These are phyloP conservation scores for Dryomyza anilis DNA, from an alignment of 2,888 invertebrate genomes.

Conservation along the genomic window DNA sequence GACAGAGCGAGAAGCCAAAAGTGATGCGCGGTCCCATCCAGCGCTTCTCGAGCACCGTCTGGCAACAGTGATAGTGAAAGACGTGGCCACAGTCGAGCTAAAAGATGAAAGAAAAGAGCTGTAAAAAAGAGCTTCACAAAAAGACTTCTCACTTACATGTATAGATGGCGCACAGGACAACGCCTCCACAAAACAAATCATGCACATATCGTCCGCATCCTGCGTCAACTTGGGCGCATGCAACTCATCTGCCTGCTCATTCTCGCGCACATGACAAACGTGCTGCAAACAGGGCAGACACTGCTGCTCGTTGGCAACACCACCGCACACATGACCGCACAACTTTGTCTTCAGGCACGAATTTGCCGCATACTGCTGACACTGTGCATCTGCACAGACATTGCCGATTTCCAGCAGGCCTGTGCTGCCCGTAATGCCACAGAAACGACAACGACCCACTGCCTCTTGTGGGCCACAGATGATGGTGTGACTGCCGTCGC, in stretches of 20 bases:
- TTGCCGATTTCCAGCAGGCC: conserved; percentile 90
- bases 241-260: conserved; percentile 52
- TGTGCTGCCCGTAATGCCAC: conserved; percentile 81
- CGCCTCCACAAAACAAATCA: conserved; percentile 98
- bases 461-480: conserved; percentile 62
- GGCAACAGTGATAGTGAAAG: conserved; percentile 92
- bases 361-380: conserved; percentile 70
- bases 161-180: conserved; percentile 93
- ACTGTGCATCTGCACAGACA: conserved; percentile 92
- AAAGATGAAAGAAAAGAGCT: too few relatives aligned
- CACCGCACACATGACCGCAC: conserved; percentile 94
- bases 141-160: too few relatives aligned
- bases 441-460: conserved; percentile 87
- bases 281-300: conserved; percentile 92
- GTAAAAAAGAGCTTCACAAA: too few relatives aligned
- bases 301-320: conserved; percentile 80
- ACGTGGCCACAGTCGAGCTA: conserved; percentile 93
- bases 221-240: conserved; percentile 73
- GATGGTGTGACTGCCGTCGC: conserved; percentile 70
- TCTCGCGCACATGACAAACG: conserved; percentile 68
- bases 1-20: conserved; percentile 94
- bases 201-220: conserved; percentile 99
- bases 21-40: conserved; percentile 97
- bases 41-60: conserved; percentile 79
- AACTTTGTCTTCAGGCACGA: conserved; percentile 82